A percentile compares a stretch with the other conserved stretches of the same genome.
Conservation (phyloP, 2,113 vertebrate species). For the Caranx melampygus region DNA sequence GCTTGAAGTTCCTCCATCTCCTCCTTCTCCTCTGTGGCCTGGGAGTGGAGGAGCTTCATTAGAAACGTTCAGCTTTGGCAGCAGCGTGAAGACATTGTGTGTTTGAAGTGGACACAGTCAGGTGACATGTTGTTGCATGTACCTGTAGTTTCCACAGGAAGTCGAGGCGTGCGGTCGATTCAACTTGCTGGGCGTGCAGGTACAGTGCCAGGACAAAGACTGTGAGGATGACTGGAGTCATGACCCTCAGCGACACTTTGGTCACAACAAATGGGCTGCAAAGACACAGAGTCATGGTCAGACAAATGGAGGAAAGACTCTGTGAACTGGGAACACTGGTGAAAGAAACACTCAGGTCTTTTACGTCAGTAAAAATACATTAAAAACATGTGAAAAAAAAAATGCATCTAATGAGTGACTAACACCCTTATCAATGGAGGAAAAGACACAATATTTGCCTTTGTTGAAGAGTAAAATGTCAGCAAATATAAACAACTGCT, state of each 20-base stretch:
- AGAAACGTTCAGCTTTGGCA: slow-evolving; percentile 9
- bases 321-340: neutral
- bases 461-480: neutral
- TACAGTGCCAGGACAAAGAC: slow-evolving; percentile 95
- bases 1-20: slow-evolving; percentile 98
- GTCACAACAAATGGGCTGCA: slow-evolving; percentile 80
- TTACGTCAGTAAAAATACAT: neutral
- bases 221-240: slow-evolving; percentile 94
- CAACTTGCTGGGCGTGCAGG: slow-evolving; percentile 96
- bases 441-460: neutral
- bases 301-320: neutral
- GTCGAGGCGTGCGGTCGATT: slow-evolving; percentile 95
- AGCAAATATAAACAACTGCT: neutral
- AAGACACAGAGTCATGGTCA: slow-evolving; percentile 1
- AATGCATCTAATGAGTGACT: too few relatives aligned
- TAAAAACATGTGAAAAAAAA: too few relatives aligned
- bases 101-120: neutral
- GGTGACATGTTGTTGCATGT: slow-evolving; percentile 40
- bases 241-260: slow-evolving; percentile 93
- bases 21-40: slow-evolving; percentile 97
- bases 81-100: neutral
- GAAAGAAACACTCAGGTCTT: neutral
- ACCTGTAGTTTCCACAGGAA: slow-evolving; percentile 99
- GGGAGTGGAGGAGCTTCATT: slow-evolving; percentile 15
- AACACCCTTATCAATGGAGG: neutral